A percentile compares a stretch with the other conserved stretches of the same genome.
Evolutionary conservation across 2,888 invertebrate genomes (phyloP).

Genomic region (Abscondita cerata): DNA sequence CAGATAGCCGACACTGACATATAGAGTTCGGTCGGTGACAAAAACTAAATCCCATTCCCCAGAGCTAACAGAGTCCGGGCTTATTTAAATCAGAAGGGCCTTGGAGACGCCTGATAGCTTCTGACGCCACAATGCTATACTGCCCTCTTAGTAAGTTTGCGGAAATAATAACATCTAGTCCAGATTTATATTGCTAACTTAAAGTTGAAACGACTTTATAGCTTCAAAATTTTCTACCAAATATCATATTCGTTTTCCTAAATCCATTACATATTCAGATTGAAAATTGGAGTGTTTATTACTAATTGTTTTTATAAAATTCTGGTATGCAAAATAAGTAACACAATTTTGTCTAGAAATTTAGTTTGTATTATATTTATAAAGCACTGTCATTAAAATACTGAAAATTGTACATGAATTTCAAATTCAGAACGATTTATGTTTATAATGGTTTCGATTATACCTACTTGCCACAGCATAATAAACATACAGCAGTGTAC

Average conservation of each 20-base stretch:
- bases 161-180: constrained; percentile 36
- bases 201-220: constrained; percentile 29
- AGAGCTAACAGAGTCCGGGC: constrained; percentile 56
- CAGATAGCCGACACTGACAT: constrained; percentile 55
- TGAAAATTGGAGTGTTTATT: no score
- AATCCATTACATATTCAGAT: no score
- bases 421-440: no score
- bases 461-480: no score
- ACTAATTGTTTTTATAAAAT: no score
- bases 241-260: constrained; percentile 10
- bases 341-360: no score
- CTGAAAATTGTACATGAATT: no score
- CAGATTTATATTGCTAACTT: constrained; percentile 34
- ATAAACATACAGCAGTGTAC: no score
- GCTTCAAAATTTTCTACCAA: constrained; percentile 4
- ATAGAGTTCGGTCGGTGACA: constrained; percentile 57
- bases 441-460: no score
- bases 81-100: constrained; percentile 59
- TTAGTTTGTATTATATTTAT: no score
- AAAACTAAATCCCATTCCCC: constrained; percentile 58
- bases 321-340: no score
- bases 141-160: constrained; percentile 53
- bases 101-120: constrained; percentile 59
- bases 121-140: constrained; percentile 58
- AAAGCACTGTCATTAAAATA: no score